phyloP scores from a whole-genome alignment of 2,113 vertebrate species.

The Peromyscus leucopus region DNA sequence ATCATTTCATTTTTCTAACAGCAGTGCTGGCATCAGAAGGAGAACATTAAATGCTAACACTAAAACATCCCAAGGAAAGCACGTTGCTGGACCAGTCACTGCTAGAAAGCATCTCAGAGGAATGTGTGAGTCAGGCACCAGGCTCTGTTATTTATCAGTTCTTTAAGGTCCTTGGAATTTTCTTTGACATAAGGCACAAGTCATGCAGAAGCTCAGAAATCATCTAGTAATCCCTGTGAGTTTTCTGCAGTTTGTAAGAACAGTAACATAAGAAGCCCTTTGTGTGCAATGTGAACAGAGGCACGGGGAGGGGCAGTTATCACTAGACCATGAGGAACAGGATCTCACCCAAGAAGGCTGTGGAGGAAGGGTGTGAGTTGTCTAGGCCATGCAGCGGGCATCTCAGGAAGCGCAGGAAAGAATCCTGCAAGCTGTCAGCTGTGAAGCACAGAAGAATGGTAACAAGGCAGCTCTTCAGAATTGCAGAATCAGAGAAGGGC shows the following conservation, averaged over 20 bases:
- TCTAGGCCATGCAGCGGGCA: neutral
- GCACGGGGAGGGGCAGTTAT: rapidly evolving
- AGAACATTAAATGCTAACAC: neutral
- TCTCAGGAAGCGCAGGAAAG: neutral
- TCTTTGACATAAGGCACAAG: neutral
- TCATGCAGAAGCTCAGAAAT: neutral
- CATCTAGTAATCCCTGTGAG: neutral
- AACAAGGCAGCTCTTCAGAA: rapidly evolving
- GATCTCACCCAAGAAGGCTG: rapidly evolving
- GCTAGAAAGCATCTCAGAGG: neutral
- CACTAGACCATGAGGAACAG: too few relatives aligned
- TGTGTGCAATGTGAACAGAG: rapidly evolving
- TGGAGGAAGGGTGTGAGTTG: neutral
- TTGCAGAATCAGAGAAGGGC: too few relatives aligned
- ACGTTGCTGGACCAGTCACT: rapidly evolving
- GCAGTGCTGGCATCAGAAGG: neutral
- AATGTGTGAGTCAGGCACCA: neutral
- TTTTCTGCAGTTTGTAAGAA: neutral
- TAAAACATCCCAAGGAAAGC: neutral
- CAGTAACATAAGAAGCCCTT: neutral
- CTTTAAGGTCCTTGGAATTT: neutral
- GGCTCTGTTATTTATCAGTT: neutral
- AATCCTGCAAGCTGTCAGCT: neutral
- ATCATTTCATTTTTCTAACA: constrained; percentile 32
- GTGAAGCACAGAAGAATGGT: neutral